These are phyloP conservation scores for Redunca redunca DNA, from an alignment of 2,113 vertebrate genomes.

Conservation along the genomic window DNA sequence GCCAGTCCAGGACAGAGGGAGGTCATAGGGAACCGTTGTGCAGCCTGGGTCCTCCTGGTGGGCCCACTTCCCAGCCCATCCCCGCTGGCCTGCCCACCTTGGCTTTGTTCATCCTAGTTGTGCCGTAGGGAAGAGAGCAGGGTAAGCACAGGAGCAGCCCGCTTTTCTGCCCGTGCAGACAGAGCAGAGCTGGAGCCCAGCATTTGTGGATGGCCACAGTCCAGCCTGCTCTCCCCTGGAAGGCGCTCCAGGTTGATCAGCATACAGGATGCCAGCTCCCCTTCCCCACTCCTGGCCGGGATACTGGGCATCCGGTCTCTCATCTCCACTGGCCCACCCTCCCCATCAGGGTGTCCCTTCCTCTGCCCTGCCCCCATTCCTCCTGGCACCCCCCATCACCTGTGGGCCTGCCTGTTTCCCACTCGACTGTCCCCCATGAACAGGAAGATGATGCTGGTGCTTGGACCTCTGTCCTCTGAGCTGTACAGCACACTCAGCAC, in stretches of 20 bases:
- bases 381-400: background rate
- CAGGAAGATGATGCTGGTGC: background rate
- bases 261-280: too few species aligned
- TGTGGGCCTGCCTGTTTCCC: background rate
- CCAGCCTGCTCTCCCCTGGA: too few species aligned
- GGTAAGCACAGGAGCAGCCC: background rate
- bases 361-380: background rate
- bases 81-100: background rate
- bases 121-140: rapidly evolving
- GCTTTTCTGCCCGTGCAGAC: background rate
- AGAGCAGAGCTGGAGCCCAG: background rate
- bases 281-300: background rate
- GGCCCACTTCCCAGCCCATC: background rate
- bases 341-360: background rate
- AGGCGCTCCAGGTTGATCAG: background rate
- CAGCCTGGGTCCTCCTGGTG: background rate
- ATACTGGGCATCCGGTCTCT: background rate
- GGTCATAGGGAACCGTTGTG: rapidly evolving
- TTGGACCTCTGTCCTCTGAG: background rate
- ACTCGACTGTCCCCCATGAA: background rate
- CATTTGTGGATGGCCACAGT: rapidly evolving
- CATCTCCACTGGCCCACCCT: background rate
- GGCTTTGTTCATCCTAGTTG: background rate
- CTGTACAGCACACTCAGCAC: background rate
- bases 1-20: background rate